Evolutionary conservation across 1,140 invertebrate species (phyloP).

Genomic region (Tetramorium simillimum): DNA sequence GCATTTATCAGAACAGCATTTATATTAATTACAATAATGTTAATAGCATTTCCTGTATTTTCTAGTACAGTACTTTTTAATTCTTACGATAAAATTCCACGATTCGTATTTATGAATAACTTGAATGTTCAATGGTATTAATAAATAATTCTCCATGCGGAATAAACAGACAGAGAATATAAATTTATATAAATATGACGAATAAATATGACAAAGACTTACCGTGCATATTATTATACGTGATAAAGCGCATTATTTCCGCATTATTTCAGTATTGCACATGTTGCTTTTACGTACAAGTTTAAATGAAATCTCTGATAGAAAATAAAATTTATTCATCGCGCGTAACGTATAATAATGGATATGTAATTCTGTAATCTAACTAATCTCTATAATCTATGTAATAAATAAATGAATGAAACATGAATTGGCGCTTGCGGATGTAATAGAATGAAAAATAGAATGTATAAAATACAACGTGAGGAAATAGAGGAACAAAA

Average conservation of each 20-base stretch:
- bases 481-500: background rate
- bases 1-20: background rate
- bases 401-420: background rate
- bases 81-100: background rate
- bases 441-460: background rate
- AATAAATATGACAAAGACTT: background rate
- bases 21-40: background rate
- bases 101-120: background rate
- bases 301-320: slow-evolving; percentile 5
- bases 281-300: background rate
- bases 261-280: background rate
- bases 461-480: background rate
- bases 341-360: background rate
- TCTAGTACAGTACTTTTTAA: background rate
- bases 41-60: background rate
- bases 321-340: background rate
- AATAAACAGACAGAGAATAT: background rate
- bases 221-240: slow-evolving; percentile 6
- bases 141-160: background rate
- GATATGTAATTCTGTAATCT: background rate
- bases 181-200: background rate
- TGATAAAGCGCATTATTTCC: background rate
- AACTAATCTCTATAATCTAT: background rate
- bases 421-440: background rate
- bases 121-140: background rate